A percentile compares a stretch with the other conserved stretches of the same genome.
These are phyloP conservation scores for Varanus salvator DNA, from an alignment of 2,113 vertebrate species.

Conservation along the genomic window DNA sequence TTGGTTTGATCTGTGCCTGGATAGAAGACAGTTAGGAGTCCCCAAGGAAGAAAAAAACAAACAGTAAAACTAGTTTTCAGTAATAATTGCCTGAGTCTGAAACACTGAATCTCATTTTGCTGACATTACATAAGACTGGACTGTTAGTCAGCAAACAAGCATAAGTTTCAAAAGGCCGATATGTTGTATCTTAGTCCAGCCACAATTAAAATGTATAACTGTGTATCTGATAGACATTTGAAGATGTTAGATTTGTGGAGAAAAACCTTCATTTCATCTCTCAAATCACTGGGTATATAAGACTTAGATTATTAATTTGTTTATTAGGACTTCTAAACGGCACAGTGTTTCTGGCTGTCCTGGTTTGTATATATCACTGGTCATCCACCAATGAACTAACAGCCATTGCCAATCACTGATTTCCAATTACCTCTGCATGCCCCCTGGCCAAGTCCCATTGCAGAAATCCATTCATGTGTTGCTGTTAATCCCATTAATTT, in stretches of 20 bases:
- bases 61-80: no score
- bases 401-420: no score
- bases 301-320: background rate
- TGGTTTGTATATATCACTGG: no score
- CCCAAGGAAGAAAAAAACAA: no score
- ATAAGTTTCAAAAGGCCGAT: background rate
- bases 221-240: background rate
- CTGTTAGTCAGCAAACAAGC: slow-evolving; percentile 1
- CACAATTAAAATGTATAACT: background rate
- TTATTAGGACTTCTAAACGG: background rate
- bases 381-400: no score
- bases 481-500: background rate
- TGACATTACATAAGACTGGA: slow-evolving; percentile 26
- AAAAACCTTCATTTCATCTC: background rate
- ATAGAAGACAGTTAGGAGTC: background rate
- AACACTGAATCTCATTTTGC: no score
- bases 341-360: background rate
- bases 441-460: no score
- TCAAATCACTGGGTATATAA: background rate
- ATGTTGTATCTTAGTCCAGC: slow-evolving; percentile 4
- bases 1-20: background rate
- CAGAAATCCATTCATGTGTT: no score
- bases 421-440: no score
- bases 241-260: background rate
- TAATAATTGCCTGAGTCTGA: no score